A percentile compares a stretch with the other conserved stretches of the same genome.
These are phyloP conservation scores for Myopa tessellatipennis DNA, from an alignment of 2,888 invertebrate genomes.

Conservation along the genomic window DNA sequence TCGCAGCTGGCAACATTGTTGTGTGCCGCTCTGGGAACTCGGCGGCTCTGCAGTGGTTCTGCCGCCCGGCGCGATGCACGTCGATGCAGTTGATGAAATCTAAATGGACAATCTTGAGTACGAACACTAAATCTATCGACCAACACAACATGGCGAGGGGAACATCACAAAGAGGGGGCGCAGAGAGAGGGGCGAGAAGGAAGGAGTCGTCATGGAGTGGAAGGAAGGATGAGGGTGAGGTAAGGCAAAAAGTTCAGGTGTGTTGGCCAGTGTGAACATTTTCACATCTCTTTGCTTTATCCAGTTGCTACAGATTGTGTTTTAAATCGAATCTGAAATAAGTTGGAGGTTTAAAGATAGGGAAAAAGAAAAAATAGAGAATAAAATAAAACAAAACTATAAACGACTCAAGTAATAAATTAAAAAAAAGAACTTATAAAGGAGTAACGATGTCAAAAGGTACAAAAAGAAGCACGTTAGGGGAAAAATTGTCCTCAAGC, in stretches of 20 bases:
- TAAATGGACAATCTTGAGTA: not conserved
- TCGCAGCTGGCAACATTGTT: slow-evolving; percentile 29
- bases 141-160: not conserved
- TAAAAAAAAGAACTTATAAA: not conserved
- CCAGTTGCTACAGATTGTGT: too few relatives aligned
- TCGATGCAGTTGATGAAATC: too few relatives aligned
- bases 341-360: too few relatives aligned
- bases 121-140: not conserved
- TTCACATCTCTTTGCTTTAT: too few relatives aligned
- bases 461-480: slow-evolving; percentile 35
- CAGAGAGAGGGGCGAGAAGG: not conserved
- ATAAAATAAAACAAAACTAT: not conserved
- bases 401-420: not conserved
- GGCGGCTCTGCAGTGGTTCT: too few relatives aligned
- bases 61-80: too few relatives aligned
- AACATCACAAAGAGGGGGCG: not conserved
- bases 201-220: too few relatives aligned
- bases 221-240: too few relatives aligned
- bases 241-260: too few relatives aligned
- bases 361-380: too few relatives aligned
- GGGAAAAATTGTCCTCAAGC: slow-evolving; percentile 27
- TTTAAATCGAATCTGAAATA: too few relatives aligned
- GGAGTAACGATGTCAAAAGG: not conserved
- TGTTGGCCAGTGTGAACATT: too few relatives aligned
- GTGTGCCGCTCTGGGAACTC: slow-evolving; percentile 10